Evolutionary conservation across 2,113 vertebrate genomes (phyloP).

Genomic region (Zosterops hypoxanthus): DNA sequence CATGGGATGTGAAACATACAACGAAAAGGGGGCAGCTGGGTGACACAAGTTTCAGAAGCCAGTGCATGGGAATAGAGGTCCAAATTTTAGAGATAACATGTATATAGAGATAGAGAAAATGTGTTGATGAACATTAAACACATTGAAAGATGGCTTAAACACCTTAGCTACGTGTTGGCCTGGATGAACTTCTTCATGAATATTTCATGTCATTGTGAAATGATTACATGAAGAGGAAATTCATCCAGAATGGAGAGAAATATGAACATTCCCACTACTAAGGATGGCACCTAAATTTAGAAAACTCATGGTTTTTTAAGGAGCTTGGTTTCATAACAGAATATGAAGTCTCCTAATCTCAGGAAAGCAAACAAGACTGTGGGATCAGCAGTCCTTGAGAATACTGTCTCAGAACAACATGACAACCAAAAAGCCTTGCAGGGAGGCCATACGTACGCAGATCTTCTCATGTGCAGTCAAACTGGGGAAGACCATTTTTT

Average conservation of each 20-base stretch:
- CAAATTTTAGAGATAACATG: background rate
- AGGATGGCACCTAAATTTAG: background rate
- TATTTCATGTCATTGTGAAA: background rate
- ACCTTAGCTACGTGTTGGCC: fast-evolving
- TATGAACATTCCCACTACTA: background rate
- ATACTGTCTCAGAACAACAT: background rate
- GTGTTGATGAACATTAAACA: background rate
- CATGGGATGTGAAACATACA: background rate
- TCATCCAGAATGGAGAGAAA: background rate
- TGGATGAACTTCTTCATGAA: background rate
- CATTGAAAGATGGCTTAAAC: background rate
- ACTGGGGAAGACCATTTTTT: fast-evolving
- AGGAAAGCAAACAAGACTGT: background rate
- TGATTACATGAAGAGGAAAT: background rate
- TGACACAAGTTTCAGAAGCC: background rate
- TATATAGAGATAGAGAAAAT: background rate
- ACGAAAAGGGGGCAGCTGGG: fast-evolving
- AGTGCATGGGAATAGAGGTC: background rate
- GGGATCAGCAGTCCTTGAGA: background rate
- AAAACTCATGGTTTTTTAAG: background rate
- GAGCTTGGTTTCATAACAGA: background rate
- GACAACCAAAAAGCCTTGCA: background rate
- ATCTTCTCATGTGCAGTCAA: background rate
- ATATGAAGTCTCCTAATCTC: background rate
- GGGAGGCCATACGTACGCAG: background rate